Percentiles rank a stretch among this genome's conserved stretches.
Conservation (phyloP, 2,888 invertebrate species). For the Heteromurus nitidus region DNA sequence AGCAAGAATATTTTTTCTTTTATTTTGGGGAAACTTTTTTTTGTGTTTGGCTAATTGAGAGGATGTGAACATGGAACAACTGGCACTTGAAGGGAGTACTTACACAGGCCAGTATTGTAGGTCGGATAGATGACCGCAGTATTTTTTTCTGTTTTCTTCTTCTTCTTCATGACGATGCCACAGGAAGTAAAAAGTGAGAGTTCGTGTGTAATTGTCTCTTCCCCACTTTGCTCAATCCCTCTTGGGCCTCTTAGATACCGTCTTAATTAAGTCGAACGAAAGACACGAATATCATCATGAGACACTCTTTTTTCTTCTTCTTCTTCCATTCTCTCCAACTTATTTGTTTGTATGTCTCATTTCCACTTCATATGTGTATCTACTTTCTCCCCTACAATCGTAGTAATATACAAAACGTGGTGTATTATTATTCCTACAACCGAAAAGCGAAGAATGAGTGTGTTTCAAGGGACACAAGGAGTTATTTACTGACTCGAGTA, state of each 20-base stretch:
- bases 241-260: conserved; percentile 14
- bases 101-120: background rate
- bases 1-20: background rate
- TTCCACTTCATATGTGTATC: background rate
- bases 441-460: background rate
- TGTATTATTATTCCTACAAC: background rate
- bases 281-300: conserved; percentile 13
- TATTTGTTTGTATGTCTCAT: background rate
- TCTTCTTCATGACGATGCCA: background rate
- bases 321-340: background rate
- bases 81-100: background rate
- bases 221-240: conserved; percentile 18
- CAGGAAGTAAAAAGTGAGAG: background rate
- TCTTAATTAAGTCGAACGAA: conserved; percentile 18
- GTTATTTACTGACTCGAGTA: too few relatives aligned
- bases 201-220: conserved; percentile 15
- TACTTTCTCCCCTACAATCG: background rate
- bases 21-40: too few relatives aligned
- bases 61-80: background rate
- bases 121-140: conserved; percentile 9
- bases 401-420: background rate
- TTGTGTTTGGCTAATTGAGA: background rate
- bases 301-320: conserved; percentile 11
- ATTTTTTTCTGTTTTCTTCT: background rate
- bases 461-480: too few relatives aligned